phyloP scores from a whole-genome alignment of 1,140 invertebrate species.

The Pseudomyrmex pallidus region DNA sequence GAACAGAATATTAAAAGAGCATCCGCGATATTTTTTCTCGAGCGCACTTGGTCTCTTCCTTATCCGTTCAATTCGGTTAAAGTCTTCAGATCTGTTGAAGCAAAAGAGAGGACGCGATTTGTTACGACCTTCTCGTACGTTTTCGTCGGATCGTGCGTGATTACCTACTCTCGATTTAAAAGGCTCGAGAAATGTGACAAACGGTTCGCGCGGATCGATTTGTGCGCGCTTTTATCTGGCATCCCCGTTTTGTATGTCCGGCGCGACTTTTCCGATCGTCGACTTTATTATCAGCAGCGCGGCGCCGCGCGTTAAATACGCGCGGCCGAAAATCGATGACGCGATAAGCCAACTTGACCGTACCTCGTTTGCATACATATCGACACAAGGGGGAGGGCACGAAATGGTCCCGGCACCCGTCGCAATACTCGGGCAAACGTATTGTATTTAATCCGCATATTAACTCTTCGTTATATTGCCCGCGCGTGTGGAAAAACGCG shows the following conservation, averaged over 20 bases:
- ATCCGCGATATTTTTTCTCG: too few species aligned
- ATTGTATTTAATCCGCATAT: slow-evolving; percentile 50
- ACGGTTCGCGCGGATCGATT: slow-evolving; percentile 46
- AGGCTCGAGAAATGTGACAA: slow-evolving; percentile 40
- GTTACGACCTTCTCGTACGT: slow-evolving; percentile 13
- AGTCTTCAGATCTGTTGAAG: slow-evolving; percentile 38
- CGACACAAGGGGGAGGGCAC: slow-evolving; percentile 17
- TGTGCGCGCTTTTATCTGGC: slow-evolving; percentile 39
- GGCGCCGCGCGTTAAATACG: slow-evolving; percentile 35
- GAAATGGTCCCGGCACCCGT: slow-evolving; percentile 1
- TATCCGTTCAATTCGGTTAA: neutral
- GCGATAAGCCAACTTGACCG: slow-evolving; percentile 59
- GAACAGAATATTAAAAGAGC: too few species aligned
- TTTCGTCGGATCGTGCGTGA: slow-evolving; percentile 37
- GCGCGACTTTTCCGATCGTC: slow-evolving; percentile 57
- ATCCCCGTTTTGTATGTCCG: slow-evolving; percentile 24
- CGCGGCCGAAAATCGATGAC: slow-evolving; percentile 47
- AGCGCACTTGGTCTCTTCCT: too few species aligned
- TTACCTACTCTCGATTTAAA: slow-evolving; percentile 50
- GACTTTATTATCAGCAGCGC: slow-evolving; percentile 51
- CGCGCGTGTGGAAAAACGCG: slow-evolving; percentile 31
- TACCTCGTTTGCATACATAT: slow-evolving; percentile 56
- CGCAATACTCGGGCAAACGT: slow-evolving; percentile 22
- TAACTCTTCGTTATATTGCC: slow-evolving; percentile 50
- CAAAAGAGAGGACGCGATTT: neutral